phyloP scores from a whole-genome alignment of 2,888 invertebrate genomes.

The Ophonus ardosiacus region DNA sequence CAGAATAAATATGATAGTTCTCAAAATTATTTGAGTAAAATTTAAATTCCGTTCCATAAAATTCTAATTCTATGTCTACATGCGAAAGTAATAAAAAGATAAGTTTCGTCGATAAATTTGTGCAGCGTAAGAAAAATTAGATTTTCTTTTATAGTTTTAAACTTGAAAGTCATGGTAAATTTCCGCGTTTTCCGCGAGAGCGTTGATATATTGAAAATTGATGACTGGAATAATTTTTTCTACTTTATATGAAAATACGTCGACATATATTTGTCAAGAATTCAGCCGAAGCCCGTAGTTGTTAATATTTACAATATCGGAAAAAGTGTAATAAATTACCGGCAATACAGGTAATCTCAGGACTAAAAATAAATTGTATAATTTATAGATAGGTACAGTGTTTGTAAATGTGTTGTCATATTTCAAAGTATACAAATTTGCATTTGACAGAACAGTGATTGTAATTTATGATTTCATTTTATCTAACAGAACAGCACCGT shows the following conservation, averaged over 20 bases:
- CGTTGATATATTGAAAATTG: slow-evolving; percentile 20
- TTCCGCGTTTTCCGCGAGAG: not conserved
- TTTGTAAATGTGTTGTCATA: slow-evolving; percentile 58
- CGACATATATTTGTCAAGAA: not conserved
- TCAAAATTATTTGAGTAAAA: not conserved
- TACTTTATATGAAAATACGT: not conserved
- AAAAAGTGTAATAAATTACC: slow-evolving; percentile 41
- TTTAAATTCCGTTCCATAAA: not conserved
- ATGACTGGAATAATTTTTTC: not conserved
- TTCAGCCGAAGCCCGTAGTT: not conserved
- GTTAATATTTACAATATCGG: slow-evolving; percentile 47
- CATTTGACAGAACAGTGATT: slow-evolving; percentile 49
- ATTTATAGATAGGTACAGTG: slow-evolving; percentile 51
- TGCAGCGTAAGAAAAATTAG: not conserved
- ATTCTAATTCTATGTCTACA: not conserved
- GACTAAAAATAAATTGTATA: slow-evolving; percentile 53
- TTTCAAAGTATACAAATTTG: slow-evolving; percentile 57
- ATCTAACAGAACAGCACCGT: slow-evolving; percentile 48
- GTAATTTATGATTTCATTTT: slow-evolving; percentile 58
- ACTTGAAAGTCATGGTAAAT: not conserved
- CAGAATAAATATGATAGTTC: not conserved
- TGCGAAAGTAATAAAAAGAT: slow-evolving; percentile 5
- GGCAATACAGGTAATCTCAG: slow-evolving; percentile 34
- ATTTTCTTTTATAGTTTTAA: slow-evolving; percentile 37
- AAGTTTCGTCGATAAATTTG: not conserved